Percentiles rank a stretch among this genome's conserved stretches.
phyloP scores from a whole-genome alignment of 2,797 vertebrate genomes.

The Syngnathus acus region DNA sequence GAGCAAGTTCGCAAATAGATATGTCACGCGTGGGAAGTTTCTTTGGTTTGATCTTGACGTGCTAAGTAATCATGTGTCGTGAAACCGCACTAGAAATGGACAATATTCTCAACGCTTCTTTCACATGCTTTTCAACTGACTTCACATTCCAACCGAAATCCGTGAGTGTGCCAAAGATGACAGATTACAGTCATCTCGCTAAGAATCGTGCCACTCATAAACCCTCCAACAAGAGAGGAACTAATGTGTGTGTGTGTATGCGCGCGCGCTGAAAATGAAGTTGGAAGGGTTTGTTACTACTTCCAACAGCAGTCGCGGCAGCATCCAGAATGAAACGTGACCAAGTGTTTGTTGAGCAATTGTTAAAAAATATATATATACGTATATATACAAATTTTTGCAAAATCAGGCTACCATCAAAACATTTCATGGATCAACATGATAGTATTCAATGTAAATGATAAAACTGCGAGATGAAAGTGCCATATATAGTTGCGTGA shows the following conservation, averaged over 20 bases:
- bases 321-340: not conserved
- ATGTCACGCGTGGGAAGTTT: no score
- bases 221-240: slow-evolving; percentile 32
- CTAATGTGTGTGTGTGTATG: not conserved
- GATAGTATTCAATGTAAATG: not conserved
- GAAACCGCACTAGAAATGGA: no score
- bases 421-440: not conserved
- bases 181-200: not conserved
- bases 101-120: no score
- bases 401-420: not conserved
- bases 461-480: not conserved
- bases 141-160: not conserved
- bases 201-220: slow-evolving; percentile 4
- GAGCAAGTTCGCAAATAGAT: not conserved
- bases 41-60: no score
- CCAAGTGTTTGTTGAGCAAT: no score
- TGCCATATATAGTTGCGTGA: not conserved
- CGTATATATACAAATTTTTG: no score
- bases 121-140: not conserved
- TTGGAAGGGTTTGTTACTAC: slow-evolving; percentile 38
- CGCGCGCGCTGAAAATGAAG: slow-evolving; percentile 26
- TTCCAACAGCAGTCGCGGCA: not conserved
- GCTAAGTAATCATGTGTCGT: not conserved
- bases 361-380: no score
- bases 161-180: not conserved